Evolutionary conservation across 2,113 vertebrate genomes (phyloP), one percentile per base, ranked within the genome.

Genomic region (Tonatia bakeri): DNA sequence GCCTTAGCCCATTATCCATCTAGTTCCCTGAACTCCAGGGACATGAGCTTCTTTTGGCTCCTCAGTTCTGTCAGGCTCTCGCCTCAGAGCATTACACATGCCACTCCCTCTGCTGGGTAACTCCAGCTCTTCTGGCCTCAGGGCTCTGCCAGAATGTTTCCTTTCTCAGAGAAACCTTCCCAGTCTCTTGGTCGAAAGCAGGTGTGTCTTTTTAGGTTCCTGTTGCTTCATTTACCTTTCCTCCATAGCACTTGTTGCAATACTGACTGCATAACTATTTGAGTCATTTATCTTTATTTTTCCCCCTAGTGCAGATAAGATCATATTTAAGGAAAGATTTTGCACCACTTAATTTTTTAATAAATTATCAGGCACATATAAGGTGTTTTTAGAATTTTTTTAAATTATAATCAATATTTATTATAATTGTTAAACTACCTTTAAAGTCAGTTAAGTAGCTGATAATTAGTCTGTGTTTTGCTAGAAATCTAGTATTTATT

Each of bases 301-400:
- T 19, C 47, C 24, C 3, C 24, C 19, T 52, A 40, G 11, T 43
- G 64, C 33, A 93, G 22, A 7, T 81, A 75, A 52, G 31, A 67
- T 83, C 24, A 14, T 93, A 94, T 90, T 97, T 90, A 65, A 82
- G 47, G 45, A 69, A 85, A 94, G 24, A 72, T 79, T 86, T 94
- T 84, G n/a, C 1, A 54, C 17, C 43, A 83, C 4, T 72, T 96
- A 89, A 79, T 36, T 88, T 91, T 84, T 89, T 91, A 28, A 86
- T 85, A 88, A 87, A 84, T 87, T 24, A 91, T 64, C 72, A 83
- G 56, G 10, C 13, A 64, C 8, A 72, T 28, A 24, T 84, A 54
- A 72, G 38, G 5, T 52, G 24, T 72, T 88, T 43, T 80, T 61
- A 6, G 43, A 75, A 36, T 50, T 93, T 96, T 84, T 64, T 75